Percentiles rank a stretch among this genome's conserved stretches.
Conservation (phyloP, 2,797 vertebrate genomes). For the Tenualosa ilisha region DNA sequence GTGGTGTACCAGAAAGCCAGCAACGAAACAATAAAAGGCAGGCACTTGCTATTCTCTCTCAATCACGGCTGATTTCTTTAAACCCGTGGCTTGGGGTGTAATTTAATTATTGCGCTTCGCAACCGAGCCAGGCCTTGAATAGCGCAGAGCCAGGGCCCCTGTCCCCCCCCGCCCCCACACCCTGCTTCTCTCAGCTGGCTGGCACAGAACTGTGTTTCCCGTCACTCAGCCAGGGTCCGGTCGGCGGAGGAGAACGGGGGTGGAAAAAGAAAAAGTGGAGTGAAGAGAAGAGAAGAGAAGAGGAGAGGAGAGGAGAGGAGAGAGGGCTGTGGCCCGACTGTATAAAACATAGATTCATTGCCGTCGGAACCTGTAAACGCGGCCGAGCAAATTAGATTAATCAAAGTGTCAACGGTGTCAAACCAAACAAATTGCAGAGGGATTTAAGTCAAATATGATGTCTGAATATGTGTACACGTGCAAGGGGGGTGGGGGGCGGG, state of each 20-base stretch:
- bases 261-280: background rate
- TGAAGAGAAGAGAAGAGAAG: too few species aligned
- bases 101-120: slow-evolving; percentile 72
- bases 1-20: slow-evolving; percentile 3
- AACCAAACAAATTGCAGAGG: slow-evolving; percentile 54
- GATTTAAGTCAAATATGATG: slow-evolving; percentile 55
- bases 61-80: slow-evolving; percentile 74
- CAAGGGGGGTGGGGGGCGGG: background rate
- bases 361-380: slow-evolving; percentile 42
- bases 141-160: slow-evolving; percentile 39
- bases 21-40: slow-evolving; percentile 42
- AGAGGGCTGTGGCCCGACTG: slow-evolving; percentile 41
- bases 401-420: slow-evolving; percentile 58
- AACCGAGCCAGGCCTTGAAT: slow-evolving; percentile 48
- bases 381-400: slow-evolving; percentile 56
- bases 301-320: slow-evolving; percentile 21
- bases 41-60: slow-evolving; percentile 63
- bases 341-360: slow-evolving; percentile 55
- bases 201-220: background rate
- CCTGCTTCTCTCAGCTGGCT: background rate
- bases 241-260: background rate
- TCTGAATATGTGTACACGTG: slow-evolving; percentile 44
- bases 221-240: background rate
- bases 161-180: background rate
- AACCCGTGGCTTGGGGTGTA: slow-evolving; percentile 72